Percentiles rank a stretch among this genome's conserved stretches.
Conservation (phyloP, 2,888 invertebrate species). For the Thumatha senex region DNA sequence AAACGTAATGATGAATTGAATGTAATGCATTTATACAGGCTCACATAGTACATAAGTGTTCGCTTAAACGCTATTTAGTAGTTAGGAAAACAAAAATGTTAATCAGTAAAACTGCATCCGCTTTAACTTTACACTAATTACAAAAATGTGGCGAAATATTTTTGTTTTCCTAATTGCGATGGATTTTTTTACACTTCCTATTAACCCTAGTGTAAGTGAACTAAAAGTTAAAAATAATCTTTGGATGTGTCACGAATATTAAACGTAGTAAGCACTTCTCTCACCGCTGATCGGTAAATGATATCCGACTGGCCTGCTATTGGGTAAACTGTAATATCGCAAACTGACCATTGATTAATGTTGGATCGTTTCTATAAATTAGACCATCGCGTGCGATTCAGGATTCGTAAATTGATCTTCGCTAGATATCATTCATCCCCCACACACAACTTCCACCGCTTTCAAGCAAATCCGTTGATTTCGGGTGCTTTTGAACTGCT, state of each 20-base stretch:
- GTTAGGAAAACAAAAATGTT: neutral
- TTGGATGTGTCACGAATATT: too few relatives aligned
- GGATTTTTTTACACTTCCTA: slow-evolving; percentile 2
- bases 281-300: neutral
- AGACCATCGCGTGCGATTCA: too few relatives aligned
- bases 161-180: neutral
- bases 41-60: neutral
- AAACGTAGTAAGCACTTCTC: neutral
- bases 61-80: neutral
- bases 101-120: neutral
- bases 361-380: too few relatives aligned
- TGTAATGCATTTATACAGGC: neutral
- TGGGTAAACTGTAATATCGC: too few relatives aligned
- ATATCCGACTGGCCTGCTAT: too few relatives aligned
- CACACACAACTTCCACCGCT: too few relatives aligned
- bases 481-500: too few relatives aligned
- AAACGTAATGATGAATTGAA: neutral
- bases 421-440: too few relatives aligned
- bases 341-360: too few relatives aligned
- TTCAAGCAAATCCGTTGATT: too few relatives aligned
- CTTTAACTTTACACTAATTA: neutral
- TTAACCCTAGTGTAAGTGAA: neutral
- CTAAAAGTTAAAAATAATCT: too few relatives aligned
- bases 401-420: too few relatives aligned
- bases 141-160: neutral